A percentile compares a stretch with the other conserved stretches of the same genome.
These are phyloP conservation scores for Desmodus rotundus DNA, from an alignment of 2,113 vertebrate genomes.

Conservation along the genomic window DNA sequence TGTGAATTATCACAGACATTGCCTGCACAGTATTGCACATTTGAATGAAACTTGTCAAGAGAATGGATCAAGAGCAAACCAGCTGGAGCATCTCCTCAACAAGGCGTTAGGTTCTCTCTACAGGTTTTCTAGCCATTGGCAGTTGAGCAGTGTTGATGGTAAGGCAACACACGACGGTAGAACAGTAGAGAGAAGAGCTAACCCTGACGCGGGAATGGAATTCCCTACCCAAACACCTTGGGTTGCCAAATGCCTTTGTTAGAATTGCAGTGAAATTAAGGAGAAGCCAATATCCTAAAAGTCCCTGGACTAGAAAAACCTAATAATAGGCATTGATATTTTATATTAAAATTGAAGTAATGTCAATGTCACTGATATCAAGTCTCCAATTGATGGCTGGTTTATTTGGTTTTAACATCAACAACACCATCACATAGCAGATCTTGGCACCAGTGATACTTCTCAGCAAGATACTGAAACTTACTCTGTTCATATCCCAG, in stretches of 20 bases:
- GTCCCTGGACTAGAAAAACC: neutral
- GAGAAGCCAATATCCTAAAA: neutral
- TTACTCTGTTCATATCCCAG: neutral
- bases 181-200: neutral
- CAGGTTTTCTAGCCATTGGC: neutral
- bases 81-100: neutral
- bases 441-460: neutral
- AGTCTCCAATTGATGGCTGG: neutral
- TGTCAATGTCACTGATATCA: neutral
- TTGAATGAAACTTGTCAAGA: neutral
- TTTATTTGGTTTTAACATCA: neutral
- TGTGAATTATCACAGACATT: neutral
- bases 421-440: neutral
- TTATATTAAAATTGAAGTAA: neutral
- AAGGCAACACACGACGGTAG: neutral
- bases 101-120: neutral
- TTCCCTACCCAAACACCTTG: neutral
- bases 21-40: neutral
- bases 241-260: neutral
- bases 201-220: neutral
- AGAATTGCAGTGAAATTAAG: neutral
- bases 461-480: neutral
- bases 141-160: neutral
- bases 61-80: neutral
- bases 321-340: neutral